phyloP scores from a whole-genome alignment of 2,888 invertebrate genomes.

The Myathropa florea region DNA sequence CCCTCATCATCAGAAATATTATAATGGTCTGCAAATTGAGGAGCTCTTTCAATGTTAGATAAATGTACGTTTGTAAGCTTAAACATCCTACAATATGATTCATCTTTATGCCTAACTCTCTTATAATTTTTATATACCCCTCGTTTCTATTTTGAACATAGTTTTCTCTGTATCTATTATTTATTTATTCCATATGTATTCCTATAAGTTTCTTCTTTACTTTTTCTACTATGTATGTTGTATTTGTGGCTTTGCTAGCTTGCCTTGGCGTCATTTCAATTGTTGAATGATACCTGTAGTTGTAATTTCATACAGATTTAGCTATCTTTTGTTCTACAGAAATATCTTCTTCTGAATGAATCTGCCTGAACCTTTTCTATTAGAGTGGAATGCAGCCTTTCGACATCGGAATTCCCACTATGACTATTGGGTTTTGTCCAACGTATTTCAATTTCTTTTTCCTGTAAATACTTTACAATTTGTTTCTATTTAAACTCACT shows the following conservation, averaged over 20 bases:
- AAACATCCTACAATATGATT: neutral
- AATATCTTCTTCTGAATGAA: conserved; percentile 2
- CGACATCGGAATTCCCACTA: neutral
- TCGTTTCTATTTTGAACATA: no score
- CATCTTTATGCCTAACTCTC: neutral
- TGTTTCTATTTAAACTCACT: conserved; percentile 15
- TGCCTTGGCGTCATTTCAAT: conserved; percentile 11
- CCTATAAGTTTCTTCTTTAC: no score
- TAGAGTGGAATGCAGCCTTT: conserved; percentile 1
- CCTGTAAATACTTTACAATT: neutral
- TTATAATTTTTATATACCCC: no score
- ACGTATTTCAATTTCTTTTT: neutral
- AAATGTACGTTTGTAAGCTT: neutral
- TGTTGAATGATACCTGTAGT: conserved; percentile 15
- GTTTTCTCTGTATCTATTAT: no score
- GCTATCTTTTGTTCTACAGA: conserved; percentile 9
- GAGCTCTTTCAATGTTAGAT: neutral
- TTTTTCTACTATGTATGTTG: no score
- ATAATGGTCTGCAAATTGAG: no score
- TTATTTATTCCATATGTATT: no score
- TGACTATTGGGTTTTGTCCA: conserved; percentile 13
- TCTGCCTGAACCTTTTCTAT: conserved; percentile 17
- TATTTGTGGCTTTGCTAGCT: no score
- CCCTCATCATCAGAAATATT: neutral
- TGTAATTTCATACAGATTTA: conserved; percentile 7